Conservation (phyloP, 2,113 vertebrate species). For the Hystrix brachyura region DNA sequence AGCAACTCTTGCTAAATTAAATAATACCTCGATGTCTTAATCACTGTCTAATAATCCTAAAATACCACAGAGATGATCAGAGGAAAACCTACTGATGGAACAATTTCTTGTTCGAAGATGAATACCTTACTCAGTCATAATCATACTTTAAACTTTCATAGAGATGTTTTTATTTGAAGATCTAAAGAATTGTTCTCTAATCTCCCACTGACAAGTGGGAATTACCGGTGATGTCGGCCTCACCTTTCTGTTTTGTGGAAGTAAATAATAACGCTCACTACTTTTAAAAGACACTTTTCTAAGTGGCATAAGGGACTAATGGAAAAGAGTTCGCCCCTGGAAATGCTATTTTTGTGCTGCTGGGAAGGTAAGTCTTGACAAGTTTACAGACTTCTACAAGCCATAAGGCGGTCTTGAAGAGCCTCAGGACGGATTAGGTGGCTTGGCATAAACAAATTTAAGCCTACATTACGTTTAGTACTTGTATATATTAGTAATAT, state of each 20-base stretch:
- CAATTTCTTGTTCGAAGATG: not conserved
- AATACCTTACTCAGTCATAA: not conserved
- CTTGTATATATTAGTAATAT: not conserved
- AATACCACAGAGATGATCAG: not conserved
- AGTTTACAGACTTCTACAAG: not conserved
- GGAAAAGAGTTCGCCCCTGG: not conserved
- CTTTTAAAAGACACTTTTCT: not conserved
- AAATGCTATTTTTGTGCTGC: not conserved
- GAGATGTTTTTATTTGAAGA: not conserved
- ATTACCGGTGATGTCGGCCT: not conserved
- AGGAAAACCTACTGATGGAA: not conserved
- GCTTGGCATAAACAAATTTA: not conserved
- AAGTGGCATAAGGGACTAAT: not conserved
- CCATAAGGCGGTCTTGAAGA: not conserved
- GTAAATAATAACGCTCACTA: not conserved
- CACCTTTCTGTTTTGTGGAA: not conserved
- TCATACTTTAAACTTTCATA: not conserved
- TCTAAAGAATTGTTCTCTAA: not conserved
- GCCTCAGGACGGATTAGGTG: not conserved
- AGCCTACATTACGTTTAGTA: not conserved
- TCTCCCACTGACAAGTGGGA: not conserved
- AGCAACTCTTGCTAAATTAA: not conserved
- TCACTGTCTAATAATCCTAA: not conserved
- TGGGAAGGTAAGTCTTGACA: not conserved
- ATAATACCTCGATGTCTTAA: not conserved